Conservation (phyloP, 2,797 vertebrate genomes). For the Psittacula echo region DNA sequence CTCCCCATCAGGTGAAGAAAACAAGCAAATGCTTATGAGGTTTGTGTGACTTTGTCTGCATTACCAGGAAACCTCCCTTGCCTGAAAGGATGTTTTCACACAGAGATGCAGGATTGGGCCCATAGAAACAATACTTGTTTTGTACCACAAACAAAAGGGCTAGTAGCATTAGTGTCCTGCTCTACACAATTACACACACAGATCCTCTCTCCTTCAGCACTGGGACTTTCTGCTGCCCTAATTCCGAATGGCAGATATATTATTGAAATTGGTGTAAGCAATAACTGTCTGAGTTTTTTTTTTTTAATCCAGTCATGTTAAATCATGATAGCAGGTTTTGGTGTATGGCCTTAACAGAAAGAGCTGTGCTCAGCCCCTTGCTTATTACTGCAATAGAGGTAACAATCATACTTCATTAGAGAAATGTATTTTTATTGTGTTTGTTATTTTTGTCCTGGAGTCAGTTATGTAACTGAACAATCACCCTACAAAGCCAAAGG, state of each 20-base stretch:
- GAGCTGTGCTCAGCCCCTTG: too few species aligned
- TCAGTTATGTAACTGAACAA: not conserved
- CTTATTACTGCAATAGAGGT: too few species aligned
- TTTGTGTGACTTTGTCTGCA: not conserved
- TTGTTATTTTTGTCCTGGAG: not conserved
- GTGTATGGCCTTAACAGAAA: not conserved
- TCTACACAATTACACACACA: accelerated
- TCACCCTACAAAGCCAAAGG: not conserved
- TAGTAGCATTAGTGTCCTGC: not conserved
- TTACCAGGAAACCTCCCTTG: not conserved
- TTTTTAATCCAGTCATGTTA: not conserved
- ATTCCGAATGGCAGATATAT: not conserved
- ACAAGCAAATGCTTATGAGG: not conserved
- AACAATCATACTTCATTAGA: too few species aligned
- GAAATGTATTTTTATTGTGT: not conserved
- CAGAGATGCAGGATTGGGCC: not conserved
- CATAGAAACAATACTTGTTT: not conserved
- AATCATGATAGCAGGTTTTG: not conserved
- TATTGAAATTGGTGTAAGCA: not conserved
- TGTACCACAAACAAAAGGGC: not conserved
- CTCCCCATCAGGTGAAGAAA: not conserved
- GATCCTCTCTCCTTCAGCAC: not conserved
- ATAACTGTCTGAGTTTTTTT: not conserved
- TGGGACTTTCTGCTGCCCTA: not conserved
- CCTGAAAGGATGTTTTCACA: not conserved